Percentiles rank a stretch among this genome's conserved stretches.
These are phyloP conservation scores for Stenolophus ochropezus DNA, from an alignment of 2,888 invertebrate species.

Conservation along the genomic window DNA sequence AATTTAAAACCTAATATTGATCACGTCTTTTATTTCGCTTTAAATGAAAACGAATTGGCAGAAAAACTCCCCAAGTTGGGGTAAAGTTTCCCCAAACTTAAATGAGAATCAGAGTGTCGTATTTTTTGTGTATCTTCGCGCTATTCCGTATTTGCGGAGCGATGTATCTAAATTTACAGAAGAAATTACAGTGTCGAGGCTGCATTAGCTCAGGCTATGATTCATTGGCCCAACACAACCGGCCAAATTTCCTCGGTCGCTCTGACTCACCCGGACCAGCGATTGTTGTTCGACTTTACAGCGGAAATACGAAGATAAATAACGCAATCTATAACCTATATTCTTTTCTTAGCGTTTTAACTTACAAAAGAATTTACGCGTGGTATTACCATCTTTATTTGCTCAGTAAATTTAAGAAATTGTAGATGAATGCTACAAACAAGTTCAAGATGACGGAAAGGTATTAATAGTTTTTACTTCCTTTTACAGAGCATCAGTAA, in stretches of 20 bases:
- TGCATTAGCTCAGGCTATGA: constrained; percentile 45
- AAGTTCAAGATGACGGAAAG: too few relatives aligned
- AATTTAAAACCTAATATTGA: constrained; percentile 26
- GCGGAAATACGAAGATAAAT: too few relatives aligned
- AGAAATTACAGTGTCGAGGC: constrained; percentile 51
- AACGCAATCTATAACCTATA: too few relatives aligned
- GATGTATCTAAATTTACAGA: constrained; percentile 54
- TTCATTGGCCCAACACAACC: constrained; percentile 29
- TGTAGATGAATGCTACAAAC: too few relatives aligned
- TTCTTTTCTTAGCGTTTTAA: too few relatives aligned
- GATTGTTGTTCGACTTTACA: neutral
- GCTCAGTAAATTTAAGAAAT: too few relatives aligned
- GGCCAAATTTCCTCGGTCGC: constrained; percentile 5
- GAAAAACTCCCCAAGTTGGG: neutral
- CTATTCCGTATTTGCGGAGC: constrained; percentile 45
- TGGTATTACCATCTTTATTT: too few relatives aligned
- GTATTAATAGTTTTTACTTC: too few relatives aligned
- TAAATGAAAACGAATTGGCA: constrained; percentile 50
- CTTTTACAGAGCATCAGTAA: too few relatives aligned
- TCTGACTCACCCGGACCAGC: neutral
- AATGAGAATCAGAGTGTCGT: constrained; percentile 53
- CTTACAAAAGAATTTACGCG: too few relatives aligned
- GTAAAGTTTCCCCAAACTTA: constrained; percentile 45
- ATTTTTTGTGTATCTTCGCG: constrained; percentile 53
- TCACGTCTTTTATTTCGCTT: constrained; percentile 37